Percentiles rank a stretch among this genome's conserved stretches.
phyloP scores from a whole-genome alignment of 2,797 vertebrate genomes.

The Anguilla anguilla region DNA sequence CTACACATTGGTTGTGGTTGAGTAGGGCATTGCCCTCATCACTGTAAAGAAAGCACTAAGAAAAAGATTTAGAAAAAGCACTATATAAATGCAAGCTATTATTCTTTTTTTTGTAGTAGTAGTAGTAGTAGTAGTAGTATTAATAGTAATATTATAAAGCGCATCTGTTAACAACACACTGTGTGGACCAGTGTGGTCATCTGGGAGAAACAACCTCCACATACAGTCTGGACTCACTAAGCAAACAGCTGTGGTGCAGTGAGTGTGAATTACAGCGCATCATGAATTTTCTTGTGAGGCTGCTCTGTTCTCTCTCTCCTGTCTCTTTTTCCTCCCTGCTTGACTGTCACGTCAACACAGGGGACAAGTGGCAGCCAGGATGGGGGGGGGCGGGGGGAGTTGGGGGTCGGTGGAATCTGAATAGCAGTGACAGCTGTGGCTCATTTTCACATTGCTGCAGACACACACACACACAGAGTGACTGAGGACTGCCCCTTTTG shows the following conservation, averaged over 20 bases:
- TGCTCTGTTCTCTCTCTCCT: neutral
- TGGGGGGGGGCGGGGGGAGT: neutral
- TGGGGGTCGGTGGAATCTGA: conserved; percentile 7
- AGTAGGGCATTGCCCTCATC: no score
- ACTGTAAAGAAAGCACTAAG: no score
- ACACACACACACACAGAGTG: no score
- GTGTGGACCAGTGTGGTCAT: neutral
- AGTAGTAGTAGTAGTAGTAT: no score
- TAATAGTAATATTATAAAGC: neutral
- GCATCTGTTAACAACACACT: neutral
- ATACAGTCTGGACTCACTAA: neutral
- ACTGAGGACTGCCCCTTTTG: neutral
- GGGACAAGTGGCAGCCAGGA: neutral
- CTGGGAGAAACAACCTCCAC: neutral
- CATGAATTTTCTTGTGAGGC: neutral
- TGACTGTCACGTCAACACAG: conserved; percentile 1
- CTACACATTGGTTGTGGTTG: no score
- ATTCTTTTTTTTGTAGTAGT: no score
- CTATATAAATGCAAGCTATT: no score
- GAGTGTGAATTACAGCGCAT: neutral
- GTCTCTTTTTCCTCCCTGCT: neutral
- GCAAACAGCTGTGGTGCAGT: neutral
- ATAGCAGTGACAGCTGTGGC: conserved; percentile 25
- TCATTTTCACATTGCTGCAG: neutral
- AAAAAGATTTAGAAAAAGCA: no score